Evolutionary conservation across 2,113 vertebrate genomes (phyloP), one percentile per base, ranked within the genome.

Genomic region (Alligator mississippiensis): DNA sequence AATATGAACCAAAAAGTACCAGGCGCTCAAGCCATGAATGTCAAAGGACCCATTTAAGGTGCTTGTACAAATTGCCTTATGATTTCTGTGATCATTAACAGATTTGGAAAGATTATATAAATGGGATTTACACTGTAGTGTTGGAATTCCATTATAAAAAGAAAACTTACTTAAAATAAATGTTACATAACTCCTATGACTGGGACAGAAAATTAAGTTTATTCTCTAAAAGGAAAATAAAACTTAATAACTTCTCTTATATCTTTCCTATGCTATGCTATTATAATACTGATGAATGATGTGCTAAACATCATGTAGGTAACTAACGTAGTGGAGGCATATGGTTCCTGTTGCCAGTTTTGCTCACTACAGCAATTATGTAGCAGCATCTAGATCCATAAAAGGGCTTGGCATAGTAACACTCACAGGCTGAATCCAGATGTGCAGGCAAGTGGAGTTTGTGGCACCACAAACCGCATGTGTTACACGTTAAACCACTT

Each of bases 71-170:
- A 63, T 64, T 72, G 59, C 27, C 19, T 28, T 77, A 80, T 30
- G 10, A 38, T 88, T 85, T 88, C 75, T 77, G 6, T 87, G 74
- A 75, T 92, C 68, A 86, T 61, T 89, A 84, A 87, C 80, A 92
- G 54, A 79, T 88, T 93, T 78, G 76, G 82, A 61, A 88, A 88
- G 38, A 72, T 93, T 83, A 68, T 3, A 28, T 22, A 59, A 89
- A 57, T 64, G 27, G 38, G 10, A 28, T 59, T 27, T 77, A 25
- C 11, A 7, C 28, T 66, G 12, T 62, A 2, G n/a, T 89, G 25
- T 34, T 94, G 27, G 83, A 86, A 77, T 86, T 82, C 54, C 60
- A 4, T n/a, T 92, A 47, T 47, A 47, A 47, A 47, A 47, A 47
- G 47, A 34, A 15, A 59, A 16, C 27, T 8, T 28, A 83, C 38